Evolutionary conservation across 2,888 invertebrate species (phyloP).

Genomic region (Holacanthella duospinosa): DNA sequence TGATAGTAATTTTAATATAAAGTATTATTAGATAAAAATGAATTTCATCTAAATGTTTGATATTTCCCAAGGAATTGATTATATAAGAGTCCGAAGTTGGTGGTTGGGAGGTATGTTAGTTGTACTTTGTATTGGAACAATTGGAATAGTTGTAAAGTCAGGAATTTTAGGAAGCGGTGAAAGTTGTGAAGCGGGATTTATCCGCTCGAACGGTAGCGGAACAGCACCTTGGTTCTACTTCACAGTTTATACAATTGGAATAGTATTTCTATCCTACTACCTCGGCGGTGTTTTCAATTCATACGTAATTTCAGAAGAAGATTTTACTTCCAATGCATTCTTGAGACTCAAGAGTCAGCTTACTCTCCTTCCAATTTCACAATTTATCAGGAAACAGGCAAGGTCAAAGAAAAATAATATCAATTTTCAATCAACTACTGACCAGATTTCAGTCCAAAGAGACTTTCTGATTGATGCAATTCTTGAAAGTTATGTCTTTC

Average conservation of each 20-base stretch:
- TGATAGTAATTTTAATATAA: neutral
- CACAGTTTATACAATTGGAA: neutral
- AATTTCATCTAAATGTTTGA: too few relatives aligned
- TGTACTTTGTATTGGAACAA: neutral
- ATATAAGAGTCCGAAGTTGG: neutral
- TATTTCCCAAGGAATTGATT: neutral
- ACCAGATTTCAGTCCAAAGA: constrained; percentile 21
- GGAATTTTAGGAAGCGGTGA: neutral
- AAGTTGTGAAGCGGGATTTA: neutral
- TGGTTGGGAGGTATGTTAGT: neutral
- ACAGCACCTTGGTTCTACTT: neutral
- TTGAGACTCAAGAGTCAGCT: constrained; percentile 29
- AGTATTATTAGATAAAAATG: neutral
- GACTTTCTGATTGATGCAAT: constrained; percentile 43
- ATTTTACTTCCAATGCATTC: constrained; percentile 13
- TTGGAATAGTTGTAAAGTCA: neutral
- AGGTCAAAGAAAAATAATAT: neutral
- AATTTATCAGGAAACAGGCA: constrained; percentile 23
- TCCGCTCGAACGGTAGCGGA: neutral
- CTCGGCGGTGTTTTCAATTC: neutral
- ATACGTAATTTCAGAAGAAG: neutral
- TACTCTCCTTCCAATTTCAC: constrained; percentile 34
- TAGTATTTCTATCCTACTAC: constrained; percentile 10
- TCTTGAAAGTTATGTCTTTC: constrained; percentile 44
- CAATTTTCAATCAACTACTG: neutral